Percentiles rank a stretch among this genome's conserved stretches.
phyloP scores from a whole-genome alignment of 2,797 vertebrate species.

The Columba guinea region DNA sequence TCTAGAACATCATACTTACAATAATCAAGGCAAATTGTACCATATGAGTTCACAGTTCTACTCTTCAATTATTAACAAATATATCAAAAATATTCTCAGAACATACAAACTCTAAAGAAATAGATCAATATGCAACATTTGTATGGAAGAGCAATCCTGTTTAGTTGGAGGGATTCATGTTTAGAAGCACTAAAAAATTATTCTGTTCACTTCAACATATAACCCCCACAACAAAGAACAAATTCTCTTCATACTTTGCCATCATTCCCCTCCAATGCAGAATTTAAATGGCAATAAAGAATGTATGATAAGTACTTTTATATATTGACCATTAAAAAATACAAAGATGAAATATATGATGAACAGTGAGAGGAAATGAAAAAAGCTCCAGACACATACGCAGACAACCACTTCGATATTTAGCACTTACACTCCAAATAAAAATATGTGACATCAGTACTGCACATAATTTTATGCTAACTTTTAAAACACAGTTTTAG shows the following conservation, averaged over 20 bases:
- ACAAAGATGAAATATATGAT: background rate
- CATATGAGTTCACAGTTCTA: background rate
- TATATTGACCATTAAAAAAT: background rate
- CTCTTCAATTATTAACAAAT: background rate
- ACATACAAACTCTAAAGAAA: background rate
- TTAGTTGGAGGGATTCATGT: background rate
- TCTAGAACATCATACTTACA: background rate
- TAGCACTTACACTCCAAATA: background rate
- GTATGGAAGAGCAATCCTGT: background rate
- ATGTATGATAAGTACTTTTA: rapidly evolving
- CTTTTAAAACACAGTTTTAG: background rate
- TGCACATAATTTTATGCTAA: background rate
- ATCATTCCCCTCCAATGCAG: background rate
- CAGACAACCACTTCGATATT: background rate
- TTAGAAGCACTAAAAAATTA: background rate
- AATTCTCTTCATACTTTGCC: background rate
- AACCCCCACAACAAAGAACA: rapidly evolving
- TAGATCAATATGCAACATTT: background rate
- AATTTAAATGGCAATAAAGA: background rate
- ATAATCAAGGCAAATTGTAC: background rate
- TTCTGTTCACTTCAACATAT: background rate
- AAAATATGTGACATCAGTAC: background rate
- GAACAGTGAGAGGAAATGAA: background rate
- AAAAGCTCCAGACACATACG: background rate
- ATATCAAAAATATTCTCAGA: background rate